A percentile compares a stretch with the other conserved stretches of the same genome.
phyloP scores from a whole-genome alignment of 1,140 invertebrate genomes.

The Achroia grisella region DNA sequence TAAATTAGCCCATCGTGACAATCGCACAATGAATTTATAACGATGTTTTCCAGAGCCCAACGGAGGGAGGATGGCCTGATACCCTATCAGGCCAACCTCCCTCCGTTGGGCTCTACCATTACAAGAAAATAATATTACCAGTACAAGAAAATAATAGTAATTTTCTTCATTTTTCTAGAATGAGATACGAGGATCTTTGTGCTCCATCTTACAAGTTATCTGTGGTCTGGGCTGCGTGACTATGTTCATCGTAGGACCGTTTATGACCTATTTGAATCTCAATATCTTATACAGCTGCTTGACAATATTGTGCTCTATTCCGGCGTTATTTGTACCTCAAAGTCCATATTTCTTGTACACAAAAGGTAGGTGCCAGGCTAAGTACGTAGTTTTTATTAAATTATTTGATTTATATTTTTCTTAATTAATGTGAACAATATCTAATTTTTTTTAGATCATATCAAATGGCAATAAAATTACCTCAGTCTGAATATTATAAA shows the following conservation, averaged over 20 bases:
- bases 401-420: neutral
- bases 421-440: neutral
- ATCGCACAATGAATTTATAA: no score
- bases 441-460: no score
- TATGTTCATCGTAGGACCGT: slow-evolving; percentile 30
- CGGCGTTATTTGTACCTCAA: slow-evolving; percentile 35
- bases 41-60: no score
- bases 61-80: no score
- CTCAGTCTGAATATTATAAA: neutral
- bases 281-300: slow-evolving; percentile 18
- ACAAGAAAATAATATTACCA: no score
- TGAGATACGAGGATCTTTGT: slow-evolving; percentile 32
- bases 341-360: slow-evolving; percentile 41
- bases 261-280: slow-evolving; percentile 23
- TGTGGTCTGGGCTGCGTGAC: slow-evolving; percentile 26
- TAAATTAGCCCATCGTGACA: no score
- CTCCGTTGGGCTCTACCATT: no score
- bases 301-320: slow-evolving; percentile 9
- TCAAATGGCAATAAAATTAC: neutral
- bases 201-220: slow-evolving; percentile 31
- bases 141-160: neutral
- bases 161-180: slow-evolving; percentile 26
- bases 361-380: slow-evolving; percentile 24
- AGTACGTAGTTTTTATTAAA: neutral
- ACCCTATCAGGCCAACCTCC: no score